These are phyloP conservation scores for Philypnodon macrostomus DNA, from an alignment of 2,797 vertebrate species.

Conservation along the genomic window DNA sequence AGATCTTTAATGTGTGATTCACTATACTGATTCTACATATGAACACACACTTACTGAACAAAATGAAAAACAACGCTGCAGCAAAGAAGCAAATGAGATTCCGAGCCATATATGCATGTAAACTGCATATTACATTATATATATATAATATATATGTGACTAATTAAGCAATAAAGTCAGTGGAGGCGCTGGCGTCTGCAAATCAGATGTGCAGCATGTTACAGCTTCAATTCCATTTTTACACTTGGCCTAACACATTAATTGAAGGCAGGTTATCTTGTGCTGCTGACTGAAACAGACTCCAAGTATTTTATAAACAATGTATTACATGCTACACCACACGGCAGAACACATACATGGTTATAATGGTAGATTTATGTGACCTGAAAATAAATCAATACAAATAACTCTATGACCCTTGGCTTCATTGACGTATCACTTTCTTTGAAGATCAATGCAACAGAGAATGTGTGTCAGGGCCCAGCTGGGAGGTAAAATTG, in stretches of 20 bases:
- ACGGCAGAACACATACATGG: not conserved
- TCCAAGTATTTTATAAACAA: constrained; percentile 13
- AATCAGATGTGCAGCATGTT: constrained; percentile 45
- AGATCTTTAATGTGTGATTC: not conserved
- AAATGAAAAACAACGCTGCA: not conserved
- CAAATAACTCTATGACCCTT: not conserved
- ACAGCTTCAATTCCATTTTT: constrained; percentile 27
- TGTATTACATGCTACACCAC: not conserved
- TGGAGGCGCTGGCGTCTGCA: constrained; percentile 31
- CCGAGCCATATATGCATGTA: constrained; percentile 12
- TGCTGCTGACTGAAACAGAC: constrained; percentile 11
- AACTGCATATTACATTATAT: constrained; percentile 29
- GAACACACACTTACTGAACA: constrained; percentile 1
- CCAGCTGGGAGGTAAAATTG: constrained; percentile 65
- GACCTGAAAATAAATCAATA: not conserved
- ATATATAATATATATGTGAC: constrained; percentile 26
- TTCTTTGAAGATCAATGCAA: constrained; percentile 6
- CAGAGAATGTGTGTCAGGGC: constrained; percentile 30
- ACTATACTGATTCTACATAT: not conserved
- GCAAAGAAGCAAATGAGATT: constrained; percentile 2
- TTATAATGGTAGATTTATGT: not conserved
- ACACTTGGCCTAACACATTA: constrained; percentile 20
- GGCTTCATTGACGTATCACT: not conserved
- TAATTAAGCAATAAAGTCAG: constrained; percentile 44
- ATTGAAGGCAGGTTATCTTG: constrained; percentile 24